phyloP scores from a whole-genome alignment of 2,888 invertebrate species.

The Lasioglossum morio region DNA sequence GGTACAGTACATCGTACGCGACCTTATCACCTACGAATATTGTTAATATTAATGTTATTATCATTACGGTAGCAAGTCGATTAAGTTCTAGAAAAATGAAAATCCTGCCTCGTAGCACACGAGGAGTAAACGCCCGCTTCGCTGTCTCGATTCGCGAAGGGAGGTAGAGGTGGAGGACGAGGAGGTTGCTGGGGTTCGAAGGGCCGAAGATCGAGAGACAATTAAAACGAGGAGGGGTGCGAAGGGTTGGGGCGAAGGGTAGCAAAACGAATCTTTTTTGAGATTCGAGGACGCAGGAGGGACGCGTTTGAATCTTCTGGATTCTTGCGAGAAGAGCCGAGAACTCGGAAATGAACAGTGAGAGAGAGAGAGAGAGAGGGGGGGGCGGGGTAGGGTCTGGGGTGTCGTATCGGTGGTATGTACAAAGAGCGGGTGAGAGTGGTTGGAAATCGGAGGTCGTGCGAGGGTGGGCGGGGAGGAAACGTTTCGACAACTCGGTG shows the following conservation, averaged over 20 bases:
- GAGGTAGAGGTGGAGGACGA: conserved; percentile 14
- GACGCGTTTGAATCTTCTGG: not conserved
- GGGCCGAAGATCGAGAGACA: conserved; percentile 7
- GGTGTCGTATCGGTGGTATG: conserved; percentile 57
- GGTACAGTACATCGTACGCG: conserved; percentile 77
- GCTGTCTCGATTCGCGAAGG: conserved; percentile 51
- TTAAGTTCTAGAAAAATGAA: conserved; percentile 68
- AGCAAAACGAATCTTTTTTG: conserved; percentile 49
- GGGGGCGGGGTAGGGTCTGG: not conserved
- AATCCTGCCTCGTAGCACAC: conserved; percentile 45
- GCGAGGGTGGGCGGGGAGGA: conserved; percentile 7
- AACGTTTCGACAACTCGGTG: conserved; percentile 64
- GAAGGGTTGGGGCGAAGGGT: not conserved
- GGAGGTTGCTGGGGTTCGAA: not conserved
- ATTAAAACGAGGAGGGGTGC: not conserved
- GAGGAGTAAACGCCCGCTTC: conserved; percentile 55
- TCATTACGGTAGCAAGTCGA: conserved; percentile 73
- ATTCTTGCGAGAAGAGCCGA: conserved; percentile 36
- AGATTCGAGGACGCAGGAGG: conserved; percentile 40
- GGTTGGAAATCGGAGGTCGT: not conserved
- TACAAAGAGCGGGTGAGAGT: conserved; percentile 50
- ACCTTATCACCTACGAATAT: conserved; percentile 76
- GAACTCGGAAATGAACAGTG: conserved; percentile 41
- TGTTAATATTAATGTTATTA: conserved; percentile 41
- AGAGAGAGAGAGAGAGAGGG: not conserved